Evolutionary conservation across 2,797 vertebrate species (phyloP).

Genomic region (Petrocephalus sullivani): DNA sequence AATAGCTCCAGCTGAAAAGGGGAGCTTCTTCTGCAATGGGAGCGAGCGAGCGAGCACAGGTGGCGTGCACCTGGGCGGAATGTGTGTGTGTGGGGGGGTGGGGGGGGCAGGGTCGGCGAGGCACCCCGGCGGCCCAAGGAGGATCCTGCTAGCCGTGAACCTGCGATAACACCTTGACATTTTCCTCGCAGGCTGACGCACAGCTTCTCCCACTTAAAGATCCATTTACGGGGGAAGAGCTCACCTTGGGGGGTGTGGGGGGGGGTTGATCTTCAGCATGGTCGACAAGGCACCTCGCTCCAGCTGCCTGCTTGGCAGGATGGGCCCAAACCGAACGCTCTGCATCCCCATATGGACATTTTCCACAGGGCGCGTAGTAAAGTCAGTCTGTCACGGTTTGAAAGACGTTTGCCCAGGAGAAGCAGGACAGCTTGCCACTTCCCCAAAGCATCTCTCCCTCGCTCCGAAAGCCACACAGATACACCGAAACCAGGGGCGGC

Average conservation of each 20-base stretch:
- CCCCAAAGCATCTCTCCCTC: background rate
- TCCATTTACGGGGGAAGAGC: background rate
- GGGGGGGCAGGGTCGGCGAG: background rate
- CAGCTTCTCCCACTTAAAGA: constrained; percentile 19
- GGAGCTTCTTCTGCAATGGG: background rate
- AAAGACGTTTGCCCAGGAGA: background rate
- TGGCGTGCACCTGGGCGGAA: background rate
- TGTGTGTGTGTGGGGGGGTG: background rate
- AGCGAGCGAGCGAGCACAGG: background rate
- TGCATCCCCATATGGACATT: background rate
- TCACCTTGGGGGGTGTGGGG: background rate
- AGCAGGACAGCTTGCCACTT: no score
- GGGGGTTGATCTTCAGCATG: background rate
- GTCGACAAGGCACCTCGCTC: background rate
- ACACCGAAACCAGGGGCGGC: no score
- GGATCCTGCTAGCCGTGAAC: background rate
- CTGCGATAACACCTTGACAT: constrained; percentile 15
- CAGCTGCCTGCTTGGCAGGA: background rate
- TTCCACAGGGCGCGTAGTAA: background rate
- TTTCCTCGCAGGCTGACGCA: background rate
- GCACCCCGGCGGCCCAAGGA: background rate
- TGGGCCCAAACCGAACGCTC: background rate
- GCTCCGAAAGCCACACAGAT: background rate
- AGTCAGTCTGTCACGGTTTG: background rate
- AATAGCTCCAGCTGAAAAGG: background rate